These are phyloP conservation scores for Sebastes taczanowskii DNA, from an alignment of 2,797 vertebrate genomes.

Conservation along the genomic window DNA sequence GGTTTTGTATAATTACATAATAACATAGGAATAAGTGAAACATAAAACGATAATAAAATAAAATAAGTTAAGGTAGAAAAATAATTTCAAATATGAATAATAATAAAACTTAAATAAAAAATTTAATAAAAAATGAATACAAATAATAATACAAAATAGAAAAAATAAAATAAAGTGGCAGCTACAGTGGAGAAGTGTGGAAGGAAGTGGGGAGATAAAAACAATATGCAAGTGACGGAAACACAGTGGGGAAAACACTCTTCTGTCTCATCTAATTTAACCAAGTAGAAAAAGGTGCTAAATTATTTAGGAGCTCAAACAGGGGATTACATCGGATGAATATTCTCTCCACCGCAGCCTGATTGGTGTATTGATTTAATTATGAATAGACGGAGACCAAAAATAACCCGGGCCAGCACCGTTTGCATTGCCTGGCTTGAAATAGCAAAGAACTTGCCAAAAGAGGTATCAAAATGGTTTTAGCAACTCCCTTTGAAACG, in stretches of 20 bases:
- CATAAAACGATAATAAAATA: no score
- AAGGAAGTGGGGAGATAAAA: constrained; percentile 24
- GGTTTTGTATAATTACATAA: no score
- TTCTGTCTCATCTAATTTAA: constrained; percentile 71
- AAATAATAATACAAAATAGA: neutral
- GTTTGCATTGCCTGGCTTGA: constrained; percentile 19
- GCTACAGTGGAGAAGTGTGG: constrained; percentile 8
- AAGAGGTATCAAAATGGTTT: constrained; percentile 27
- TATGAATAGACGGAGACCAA: constrained; percentile 65
- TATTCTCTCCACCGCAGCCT: constrained; percentile 56
- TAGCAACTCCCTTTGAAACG: neutral
- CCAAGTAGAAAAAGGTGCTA: constrained; percentile 55
- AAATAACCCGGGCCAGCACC: constrained; percentile 54
- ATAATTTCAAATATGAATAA: no score
- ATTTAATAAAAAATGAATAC: neutral
- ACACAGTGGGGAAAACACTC: constrained; percentile 33
- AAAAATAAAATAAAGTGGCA: neutral
- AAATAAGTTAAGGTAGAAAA: no score
- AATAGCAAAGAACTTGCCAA: constrained; percentile 24
- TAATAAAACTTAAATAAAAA: neutral
- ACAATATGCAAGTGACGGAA: constrained; percentile 33
- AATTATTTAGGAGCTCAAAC: constrained; percentile 78
- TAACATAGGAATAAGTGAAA: no score
- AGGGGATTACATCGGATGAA: constrained; percentile 66
- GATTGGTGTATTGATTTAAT: constrained; percentile 75